Evolutionary conservation across 2,113 vertebrate genomes (phyloP).

Genomic region (Colistium nudipinnis): DNA sequence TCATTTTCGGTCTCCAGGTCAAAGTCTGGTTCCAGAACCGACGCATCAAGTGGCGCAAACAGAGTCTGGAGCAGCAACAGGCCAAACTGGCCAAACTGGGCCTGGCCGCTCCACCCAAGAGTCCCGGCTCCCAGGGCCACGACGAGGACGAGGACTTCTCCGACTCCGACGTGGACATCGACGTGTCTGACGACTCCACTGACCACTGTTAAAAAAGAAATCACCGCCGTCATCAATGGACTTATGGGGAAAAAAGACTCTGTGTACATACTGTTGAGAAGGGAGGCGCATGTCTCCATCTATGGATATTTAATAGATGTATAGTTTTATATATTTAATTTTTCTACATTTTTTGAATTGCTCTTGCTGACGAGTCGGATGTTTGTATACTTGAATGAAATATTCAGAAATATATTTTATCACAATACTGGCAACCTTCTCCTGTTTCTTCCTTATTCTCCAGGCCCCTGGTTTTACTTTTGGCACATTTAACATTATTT

Average conservation of each 20-base stretch:
- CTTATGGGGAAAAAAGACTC: neutral
- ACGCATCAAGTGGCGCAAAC: slow-evolving; percentile 87
- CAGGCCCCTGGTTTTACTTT: neutral
- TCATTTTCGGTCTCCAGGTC: slow-evolving; percentile 67
- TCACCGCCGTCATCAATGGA: slow-evolving; percentile 24
- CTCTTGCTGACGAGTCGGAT: slow-evolving; percentile 58
- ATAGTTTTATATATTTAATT: slow-evolving; percentile 83
- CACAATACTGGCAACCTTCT: slow-evolving; percentile 15
- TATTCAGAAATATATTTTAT: slow-evolving; percentile 81
- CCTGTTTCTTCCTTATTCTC: slow-evolving; percentile 12
- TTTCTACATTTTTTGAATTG: slow-evolving; percentile 55
- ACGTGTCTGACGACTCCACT: slow-evolving; percentile 71
- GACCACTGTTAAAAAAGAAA: slow-evolving; percentile 71
- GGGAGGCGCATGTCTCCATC: slow-evolving; percentile 36
- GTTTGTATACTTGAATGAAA: slow-evolving; percentile 71
- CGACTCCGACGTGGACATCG: slow-evolving; percentile 72
- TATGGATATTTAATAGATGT: slow-evolving; percentile 81
- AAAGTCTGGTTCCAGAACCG: slow-evolving; percentile 88
- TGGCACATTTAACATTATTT: too few relatives aligned
- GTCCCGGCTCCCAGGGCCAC: slow-evolving; percentile 79
- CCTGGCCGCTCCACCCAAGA: slow-evolving; percentile 73
- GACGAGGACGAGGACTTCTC: slow-evolving; percentile 79
- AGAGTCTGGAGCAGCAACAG: slow-evolving; percentile 86
- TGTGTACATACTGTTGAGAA: slow-evolving; percentile 49
- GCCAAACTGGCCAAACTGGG: slow-evolving; percentile 85